Evolutionary conservation across 2,797 vertebrate species (phyloP).

Genomic region (Crotalus adamanteus): DNA sequence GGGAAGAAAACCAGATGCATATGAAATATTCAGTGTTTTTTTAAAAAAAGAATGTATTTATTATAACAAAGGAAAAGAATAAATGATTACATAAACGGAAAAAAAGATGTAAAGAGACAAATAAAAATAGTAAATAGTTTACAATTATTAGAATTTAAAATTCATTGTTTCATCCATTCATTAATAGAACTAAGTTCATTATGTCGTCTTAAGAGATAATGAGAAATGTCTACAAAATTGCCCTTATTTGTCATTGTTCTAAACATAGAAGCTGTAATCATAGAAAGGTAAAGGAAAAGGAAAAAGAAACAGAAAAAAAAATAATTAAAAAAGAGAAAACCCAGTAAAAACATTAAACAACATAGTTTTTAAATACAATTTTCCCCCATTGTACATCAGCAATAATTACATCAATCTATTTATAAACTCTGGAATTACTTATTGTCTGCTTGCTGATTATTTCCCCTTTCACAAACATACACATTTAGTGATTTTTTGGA

Average conservation of each 20-base stretch:
- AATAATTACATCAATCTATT: not conserved
- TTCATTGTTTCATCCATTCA: not conserved
- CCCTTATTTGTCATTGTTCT: not conserved
- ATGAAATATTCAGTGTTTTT: not conserved
- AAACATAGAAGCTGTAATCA: not conserved
- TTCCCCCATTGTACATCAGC: not conserved
- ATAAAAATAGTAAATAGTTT: not conserved
- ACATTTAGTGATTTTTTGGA: not conserved
- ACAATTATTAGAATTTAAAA: not conserved
- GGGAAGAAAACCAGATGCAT: slow-evolving; percentile 7
- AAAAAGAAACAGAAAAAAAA: not conserved
- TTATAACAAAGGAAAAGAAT: not conserved
- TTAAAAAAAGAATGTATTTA: not conserved
- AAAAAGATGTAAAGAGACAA: not conserved
- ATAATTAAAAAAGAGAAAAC: not conserved
- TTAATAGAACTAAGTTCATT: not conserved
- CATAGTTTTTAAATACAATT: not conserved
- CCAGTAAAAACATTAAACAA: not conserved
- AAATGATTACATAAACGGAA: not conserved
- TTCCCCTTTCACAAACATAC: not conserved
- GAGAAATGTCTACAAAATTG: not conserved
- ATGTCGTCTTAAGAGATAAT: not conserved
- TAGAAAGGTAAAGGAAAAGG: not conserved
- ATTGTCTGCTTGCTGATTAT: not conserved
- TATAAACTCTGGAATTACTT: not conserved